Base-by-base conservation (phyloP, 2,797 vertebrate genomes). In the Calcarius lapponicus region DNA sequence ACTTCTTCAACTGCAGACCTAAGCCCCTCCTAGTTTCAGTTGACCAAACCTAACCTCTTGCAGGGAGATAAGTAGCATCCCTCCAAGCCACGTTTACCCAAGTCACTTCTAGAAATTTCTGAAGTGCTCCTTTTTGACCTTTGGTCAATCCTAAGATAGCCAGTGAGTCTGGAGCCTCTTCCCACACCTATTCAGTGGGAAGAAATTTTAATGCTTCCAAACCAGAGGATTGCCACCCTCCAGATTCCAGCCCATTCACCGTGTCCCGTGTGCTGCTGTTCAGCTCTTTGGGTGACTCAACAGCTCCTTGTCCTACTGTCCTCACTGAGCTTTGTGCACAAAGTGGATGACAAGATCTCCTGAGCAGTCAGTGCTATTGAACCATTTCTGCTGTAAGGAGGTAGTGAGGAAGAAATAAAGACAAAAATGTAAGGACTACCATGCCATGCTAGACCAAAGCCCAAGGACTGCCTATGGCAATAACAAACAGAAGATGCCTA, bases 21-120 rank as follows among this genome's bases (percentile, higher is more conserved):
- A 54, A 82, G 28, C 34, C 69, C 26, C 65, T 82, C n/a, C 75
- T 64, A 36, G 42, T 83, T 94, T 94, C 88, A 65, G 48, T 11
- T 10, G 2, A 67, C 60, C 67, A 88, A 87, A 80, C 45, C 19
- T 84, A 75, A 78, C 36, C 71, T 29, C 56, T 92, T 80, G 9
- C 36, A 78, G 45, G 13, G 72, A 83, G 67, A 72, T 80, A 56
- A 90, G 26, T 54, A 92, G 71, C 67, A 83, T 95, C 91, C 29
- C 31, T 88, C 64, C 62, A 66, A 56, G 76, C 42, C 38, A 47
- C 45, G 45, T 96, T 93, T 95, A 90, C 32, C 32, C 17, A 60
- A 40, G 34, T 71, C 28, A 50, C 45, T 93, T 96, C 89, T 58
- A 88, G 88, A 93, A 90, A 66, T 34, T 70, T 75, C 70, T 84